Evolutionary conservation across 2,888 invertebrate species (phyloP).

Genomic region (Andrena chrysosceles): DNA sequence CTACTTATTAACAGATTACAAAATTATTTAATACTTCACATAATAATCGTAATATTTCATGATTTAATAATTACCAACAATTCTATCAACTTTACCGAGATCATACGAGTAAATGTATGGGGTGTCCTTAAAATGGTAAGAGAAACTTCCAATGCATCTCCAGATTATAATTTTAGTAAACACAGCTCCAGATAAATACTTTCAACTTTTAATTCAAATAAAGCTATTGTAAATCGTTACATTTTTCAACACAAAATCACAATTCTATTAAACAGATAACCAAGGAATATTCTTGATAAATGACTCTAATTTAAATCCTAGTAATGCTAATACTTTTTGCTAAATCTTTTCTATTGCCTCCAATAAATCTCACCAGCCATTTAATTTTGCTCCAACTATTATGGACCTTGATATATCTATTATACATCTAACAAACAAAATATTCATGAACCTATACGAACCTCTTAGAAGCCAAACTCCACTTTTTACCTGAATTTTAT

Average conservation of each 20-base stretch:
- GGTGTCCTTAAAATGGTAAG: slow-evolving; percentile 20
- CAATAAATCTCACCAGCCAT: too few species aligned
- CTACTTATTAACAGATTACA: background rate
- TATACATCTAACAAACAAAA: too few species aligned
- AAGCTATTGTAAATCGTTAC: background rate
- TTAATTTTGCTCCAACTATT: too few species aligned
- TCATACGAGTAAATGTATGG: slow-evolving; percentile 9
- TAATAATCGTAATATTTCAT: background rate
- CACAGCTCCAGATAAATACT: background rate
- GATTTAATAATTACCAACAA: background rate
- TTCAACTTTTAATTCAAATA: background rate
- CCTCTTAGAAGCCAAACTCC: too few species aligned
- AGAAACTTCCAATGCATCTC: background rate
- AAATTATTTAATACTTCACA: background rate
- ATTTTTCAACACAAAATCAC: background rate
- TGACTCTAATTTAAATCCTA: background rate
- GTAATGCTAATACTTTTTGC: too few species aligned
- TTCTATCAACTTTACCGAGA: slow-evolving; percentile 36
- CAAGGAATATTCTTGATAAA: background rate
- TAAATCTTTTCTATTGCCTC: too few species aligned
- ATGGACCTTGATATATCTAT: too few species aligned
- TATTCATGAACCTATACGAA: too few species aligned
- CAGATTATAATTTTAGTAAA: background rate
- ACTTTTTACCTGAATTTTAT: background rate
- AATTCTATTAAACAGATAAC: background rate